Evolutionary conservation across 2,797 vertebrate genomes (phyloP), one percentile per base, ranked within the genome.

Genomic region (Melanotaenia maccullochi): DNA sequence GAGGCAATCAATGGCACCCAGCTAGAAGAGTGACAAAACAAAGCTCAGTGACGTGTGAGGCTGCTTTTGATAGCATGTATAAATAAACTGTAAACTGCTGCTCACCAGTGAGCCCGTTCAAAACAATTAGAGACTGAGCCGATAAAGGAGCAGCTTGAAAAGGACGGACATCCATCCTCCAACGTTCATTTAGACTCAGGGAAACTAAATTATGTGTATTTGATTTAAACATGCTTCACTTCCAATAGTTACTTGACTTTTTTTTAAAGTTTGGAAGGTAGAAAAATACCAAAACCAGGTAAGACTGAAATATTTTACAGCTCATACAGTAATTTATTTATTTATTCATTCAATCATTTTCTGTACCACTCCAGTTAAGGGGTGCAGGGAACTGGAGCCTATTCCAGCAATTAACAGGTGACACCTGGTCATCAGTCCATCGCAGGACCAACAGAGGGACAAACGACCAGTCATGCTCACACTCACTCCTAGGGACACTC

Each of bases 11-110:
- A 84, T 76, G 75, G 20, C 63, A 73, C 33, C 35, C 77, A 72
- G 71, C 59, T 16, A 73, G 81, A 73, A 76, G 85, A 81, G 68
- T 57, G 78, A 82, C 82, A 79, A 73, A 82, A 84, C 74, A 82
- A 76, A 73, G 84, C 84, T 64, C 59, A 64, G 71, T 78, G 88
- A 86, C 70, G 75, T 56, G 75, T 16, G 62, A 64, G 62, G 75
- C 55, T 56, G 76, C 78, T 80, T 82, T 73, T 81, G 75, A 86
- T 78, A 66, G 79, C 77, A 42, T 2, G 47, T 74, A 85, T 75
- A 82, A 87, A 82, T 85, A 84, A 76, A 67, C 63, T 16, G 42
- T 32, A 59, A 67, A 25, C 61, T 2, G 60, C 59, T 49, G 68
- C 81, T 85, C 81, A 24, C 30, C 63, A 38, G 40, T 20, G 58